Base-by-base conservation (phyloP, 1,140 invertebrate genomes). In the Drosophila virilis region DNA sequence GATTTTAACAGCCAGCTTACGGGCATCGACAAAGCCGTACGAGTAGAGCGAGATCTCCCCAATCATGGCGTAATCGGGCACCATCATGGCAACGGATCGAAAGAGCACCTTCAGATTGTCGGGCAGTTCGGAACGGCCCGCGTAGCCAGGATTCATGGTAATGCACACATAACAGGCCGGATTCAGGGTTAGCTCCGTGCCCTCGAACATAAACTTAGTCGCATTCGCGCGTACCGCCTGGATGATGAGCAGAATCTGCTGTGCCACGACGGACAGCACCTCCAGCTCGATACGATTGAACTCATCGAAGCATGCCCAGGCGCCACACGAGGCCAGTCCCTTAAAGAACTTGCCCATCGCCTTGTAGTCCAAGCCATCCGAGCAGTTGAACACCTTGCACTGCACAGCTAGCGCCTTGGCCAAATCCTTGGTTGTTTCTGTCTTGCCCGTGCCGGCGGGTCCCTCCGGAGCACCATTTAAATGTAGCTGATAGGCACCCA, bases 281-380 rank as follows among this genome's bases (percentile, higher is more conserved):
- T 98, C 97, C 48, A 98, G 93, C 74, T 98, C 97, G 74, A 99
- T 98, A n/a, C 96, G 93, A 91, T 98, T 98, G 90, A 99, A 98
- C 93, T 98, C 98, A 84, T 99, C 98, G 84, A 99, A 98, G 91
- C 98, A 98, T 0, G 96, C 97, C 97, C 97, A 98, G 0, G 97
- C 97, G 0, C 98, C 98, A 13, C 94, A 96, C 6, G 97, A 96
- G 7, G 97, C 97, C 3, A 98, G 91, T 17, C 97, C 97, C 92
- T 96, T 97, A 81, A 97, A 97, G 92, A 96, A 97, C 93, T 98
- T 98, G 28, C 97, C 97, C 95, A 99, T 97, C 35, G 97, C 97
- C 86, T 98, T 97, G 91, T 97, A 98, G 92, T 98, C 97, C 48
- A 98, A 92, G n/a, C 97, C 97, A 88, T 98, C 97, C 0, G 97